These are phyloP conservation scores for Poeciliopsis retropinna DNA, from an alignment of 2,113 vertebrate species.

Conservation along the genomic window DNA sequence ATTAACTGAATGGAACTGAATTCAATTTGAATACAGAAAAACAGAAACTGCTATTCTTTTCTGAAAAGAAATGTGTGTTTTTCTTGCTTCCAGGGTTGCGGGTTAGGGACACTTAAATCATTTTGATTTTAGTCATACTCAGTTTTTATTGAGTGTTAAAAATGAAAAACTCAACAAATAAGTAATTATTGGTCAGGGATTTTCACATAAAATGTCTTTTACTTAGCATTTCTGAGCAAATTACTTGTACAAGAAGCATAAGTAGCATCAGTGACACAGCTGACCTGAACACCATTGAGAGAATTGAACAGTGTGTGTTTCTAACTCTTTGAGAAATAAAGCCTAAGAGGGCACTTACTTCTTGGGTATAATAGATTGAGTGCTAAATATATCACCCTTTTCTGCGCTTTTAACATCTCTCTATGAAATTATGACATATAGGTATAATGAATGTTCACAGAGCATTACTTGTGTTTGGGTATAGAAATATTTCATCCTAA, in stretches of 20 bases:
- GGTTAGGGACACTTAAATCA: no score
- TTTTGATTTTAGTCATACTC: no score
- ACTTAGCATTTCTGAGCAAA: no score
- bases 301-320: background rate
- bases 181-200: no score
- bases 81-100: no score
- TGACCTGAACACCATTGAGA: background rate
- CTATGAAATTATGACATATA: conserved; percentile 43
- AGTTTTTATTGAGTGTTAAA: no score
- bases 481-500: conserved; percentile 42
- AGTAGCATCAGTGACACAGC: background rate
- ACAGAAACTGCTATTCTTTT: no score
- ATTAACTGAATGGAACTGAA: no score
- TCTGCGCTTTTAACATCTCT: conserved; percentile 22
- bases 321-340: conserved; percentile 14
- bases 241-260: background rate
- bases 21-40: no score
- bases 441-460: conserved; percentile 4
- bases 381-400: conserved; percentile 33
- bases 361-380: conserved; percentile 7
- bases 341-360: conserved; percentile 6
- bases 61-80: no score
- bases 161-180: no score
- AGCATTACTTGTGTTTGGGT: conserved; percentile 22
- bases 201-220: no score